Base-by-base conservation (phyloP, 2,888 invertebrate species). In the Oegoconia quadripuncta region DNA sequence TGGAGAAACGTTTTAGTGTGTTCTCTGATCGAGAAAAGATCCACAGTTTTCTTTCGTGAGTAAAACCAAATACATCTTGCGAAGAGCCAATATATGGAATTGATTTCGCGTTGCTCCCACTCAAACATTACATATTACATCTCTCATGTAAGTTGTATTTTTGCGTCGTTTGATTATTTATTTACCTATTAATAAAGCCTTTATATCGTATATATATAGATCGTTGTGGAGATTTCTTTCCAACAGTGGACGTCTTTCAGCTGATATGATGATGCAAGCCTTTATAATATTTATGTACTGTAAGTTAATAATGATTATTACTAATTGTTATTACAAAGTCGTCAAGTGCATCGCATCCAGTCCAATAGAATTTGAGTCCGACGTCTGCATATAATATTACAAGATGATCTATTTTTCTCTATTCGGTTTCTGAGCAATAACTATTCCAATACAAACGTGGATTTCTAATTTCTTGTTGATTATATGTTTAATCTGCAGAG, bases 1-100 rank as follows among this genome's bases (percentile, higher is more conserved):
- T 76, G 76, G 69, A 72, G 68, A 66, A 76, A 74, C 76, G 73
- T 75, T 78, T 73, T 61, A 68, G 70, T 69, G 68, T 69, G 64
- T 69, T 69, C n/a, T n/a, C 61, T 68, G 67, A 72, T 73, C 66
- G 69, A 54, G 58, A 66, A 71, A 69, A 65, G 64, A 72, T 70
- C 55, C 56, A 64, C 68, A 71, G 65, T 69, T 75, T 71, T 72
- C 67, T 69, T 70, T 69, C 65, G 61, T 68, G 64, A 72, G 68
- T 63, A 65, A 73, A 74, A 72, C 69, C 70, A 75, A 70, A 74
- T 72, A 74, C 60, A 65, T 69, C 64, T 71, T 57, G 52, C 66
- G 57, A 60, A 67, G 65, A 68, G 67, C 67, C 71, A 74, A 74
- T 77, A 61, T 68, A 59, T 50, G 54, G 59, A 70, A 74, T 73